Evolutionary conservation across 2,797 vertebrate genomes (phyloP).

Genomic region (Coreius guichenoti): DNA sequence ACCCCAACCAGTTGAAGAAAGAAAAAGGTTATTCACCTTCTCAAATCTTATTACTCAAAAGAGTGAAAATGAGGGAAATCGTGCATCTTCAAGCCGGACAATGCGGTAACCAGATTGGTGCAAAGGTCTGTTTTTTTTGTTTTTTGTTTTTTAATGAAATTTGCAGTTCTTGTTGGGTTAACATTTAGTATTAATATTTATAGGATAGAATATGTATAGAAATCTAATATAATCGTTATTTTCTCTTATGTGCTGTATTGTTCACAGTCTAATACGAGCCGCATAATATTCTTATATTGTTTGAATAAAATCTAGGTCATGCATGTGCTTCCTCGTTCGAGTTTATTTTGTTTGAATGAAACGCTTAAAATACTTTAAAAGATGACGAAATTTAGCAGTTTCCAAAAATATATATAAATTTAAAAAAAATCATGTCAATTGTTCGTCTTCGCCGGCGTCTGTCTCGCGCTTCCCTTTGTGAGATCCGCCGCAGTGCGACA

Average conservation of each 20-base stretch:
- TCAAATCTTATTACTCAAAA: background rate
- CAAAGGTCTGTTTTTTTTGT: slow-evolving; percentile 74
- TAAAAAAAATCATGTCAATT: background rate
- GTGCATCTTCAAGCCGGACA: slow-evolving; percentile 85
- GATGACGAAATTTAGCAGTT: fast-evolving
- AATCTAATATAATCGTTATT: background rate
- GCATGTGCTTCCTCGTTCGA: slow-evolving; percentile 10
- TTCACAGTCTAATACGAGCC: background rate
- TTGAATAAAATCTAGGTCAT: slow-evolving; percentile 35
- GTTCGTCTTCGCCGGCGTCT: background rate
- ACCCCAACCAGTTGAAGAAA: slow-evolving; percentile 47
- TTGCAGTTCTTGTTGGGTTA: background rate
- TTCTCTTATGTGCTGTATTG: background rate
- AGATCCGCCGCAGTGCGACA: slow-evolving; percentile 57
- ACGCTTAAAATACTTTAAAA: background rate
- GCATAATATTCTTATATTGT: background rate
- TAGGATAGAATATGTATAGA: background rate
- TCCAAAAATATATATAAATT: fast-evolving
- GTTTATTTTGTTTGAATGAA: background rate
- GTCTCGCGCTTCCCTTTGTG: slow-evolving; percentile 37
- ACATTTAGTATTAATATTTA: background rate
- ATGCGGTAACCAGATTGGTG: slow-evolving; percentile 85
- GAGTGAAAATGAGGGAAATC: slow-evolving; percentile 82
- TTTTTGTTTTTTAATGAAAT: background rate
- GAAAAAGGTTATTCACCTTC: fast-evolving